Percentiles rank a stretch among this genome's conserved stretches.
These are phyloP conservation scores for Aproaerema taeniolella DNA, from an alignment of 2,888 invertebrate species.

Conservation along the genomic window DNA sequence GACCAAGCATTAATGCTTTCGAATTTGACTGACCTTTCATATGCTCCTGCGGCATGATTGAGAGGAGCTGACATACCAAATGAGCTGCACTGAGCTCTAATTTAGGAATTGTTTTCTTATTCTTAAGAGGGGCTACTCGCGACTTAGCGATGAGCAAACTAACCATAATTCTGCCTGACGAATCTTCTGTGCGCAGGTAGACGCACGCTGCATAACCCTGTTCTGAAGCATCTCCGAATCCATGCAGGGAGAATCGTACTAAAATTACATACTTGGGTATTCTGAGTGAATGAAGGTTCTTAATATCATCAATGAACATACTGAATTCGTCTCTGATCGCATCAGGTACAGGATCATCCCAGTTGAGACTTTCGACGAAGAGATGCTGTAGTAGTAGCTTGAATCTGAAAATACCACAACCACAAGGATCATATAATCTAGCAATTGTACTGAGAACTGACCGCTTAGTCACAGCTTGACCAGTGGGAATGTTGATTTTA, in stretches of 20 bases:
- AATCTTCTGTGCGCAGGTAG: no score
- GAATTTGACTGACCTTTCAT: background rate
- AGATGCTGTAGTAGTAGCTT: constrained; percentile 18
- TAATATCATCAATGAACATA: background rate
- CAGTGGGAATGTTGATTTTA: background rate
- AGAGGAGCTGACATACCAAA: background rate
- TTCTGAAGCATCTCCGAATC: no score
- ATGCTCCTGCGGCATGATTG: background rate
- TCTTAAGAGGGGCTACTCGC: no score
- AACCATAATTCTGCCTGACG: no score
- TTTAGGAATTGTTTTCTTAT: no score
- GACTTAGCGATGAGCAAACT: no score
- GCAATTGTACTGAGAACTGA: no score
- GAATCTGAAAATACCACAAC: constrained; percentile 16
- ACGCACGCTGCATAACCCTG: no score
- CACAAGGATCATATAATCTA: constrained; percentile 16
- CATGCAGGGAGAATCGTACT: background rate
- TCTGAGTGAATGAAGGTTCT: background rate
- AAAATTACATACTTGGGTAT: background rate
- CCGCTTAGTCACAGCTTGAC: no score
- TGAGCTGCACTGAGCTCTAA: no score
- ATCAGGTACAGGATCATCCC: no score
- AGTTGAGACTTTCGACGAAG: constrained; percentile 10
- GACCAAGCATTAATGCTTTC: background rate
- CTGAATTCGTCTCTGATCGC: background rate